These are phyloP conservation scores for Drosophila jambulina DNA, from an alignment of 1,140 invertebrate genomes.

Conservation along the genomic window DNA sequence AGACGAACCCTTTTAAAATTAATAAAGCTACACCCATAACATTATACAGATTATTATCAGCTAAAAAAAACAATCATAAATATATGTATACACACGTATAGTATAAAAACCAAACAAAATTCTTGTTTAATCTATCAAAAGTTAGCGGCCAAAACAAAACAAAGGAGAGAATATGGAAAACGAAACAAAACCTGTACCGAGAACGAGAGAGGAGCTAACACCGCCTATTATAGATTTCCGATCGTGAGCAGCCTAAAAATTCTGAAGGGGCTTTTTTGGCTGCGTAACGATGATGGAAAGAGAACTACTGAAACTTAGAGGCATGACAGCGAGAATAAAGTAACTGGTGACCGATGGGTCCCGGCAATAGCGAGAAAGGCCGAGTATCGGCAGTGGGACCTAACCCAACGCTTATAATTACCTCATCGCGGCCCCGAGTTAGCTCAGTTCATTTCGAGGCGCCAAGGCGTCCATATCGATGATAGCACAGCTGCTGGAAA, in stretches of 20 bases:
- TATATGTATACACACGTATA: neutral
- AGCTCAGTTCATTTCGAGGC: slow-evolving; percentile 38
- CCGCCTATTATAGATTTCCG: neutral
- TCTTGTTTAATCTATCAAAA: slow-evolving; percentile 1
- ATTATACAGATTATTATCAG: neutral
- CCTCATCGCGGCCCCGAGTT: slow-evolving; percentile 7
- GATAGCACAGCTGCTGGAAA: neutral
- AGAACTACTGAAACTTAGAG: neutral
- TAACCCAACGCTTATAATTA: slow-evolving; percentile 44
- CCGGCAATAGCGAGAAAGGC: neutral
- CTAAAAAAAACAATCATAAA: neutral
- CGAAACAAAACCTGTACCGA: neutral
- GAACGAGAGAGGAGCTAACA: neutral
- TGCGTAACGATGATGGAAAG: slow-evolving; percentile 13
- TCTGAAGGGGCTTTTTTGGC: neutral
- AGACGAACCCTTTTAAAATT: slow-evolving; percentile 7
- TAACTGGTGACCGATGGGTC: neutral
- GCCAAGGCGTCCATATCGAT: slow-evolving; percentile 8
- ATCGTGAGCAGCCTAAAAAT: slow-evolving; percentile 9
- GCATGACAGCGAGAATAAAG: neutral
- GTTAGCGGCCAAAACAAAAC: slow-evolving; percentile 16
- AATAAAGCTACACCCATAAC: neutral
- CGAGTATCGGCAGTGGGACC: neutral
- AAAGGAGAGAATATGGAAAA: slow-evolving; percentile 7
- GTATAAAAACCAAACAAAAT: neutral